Percentiles rank a stretch among this genome's conserved stretches.
Evolutionary conservation across 1,140 invertebrate species (phyloP).

Genomic region (Hyposmocoma kahamanoa): DNA sequence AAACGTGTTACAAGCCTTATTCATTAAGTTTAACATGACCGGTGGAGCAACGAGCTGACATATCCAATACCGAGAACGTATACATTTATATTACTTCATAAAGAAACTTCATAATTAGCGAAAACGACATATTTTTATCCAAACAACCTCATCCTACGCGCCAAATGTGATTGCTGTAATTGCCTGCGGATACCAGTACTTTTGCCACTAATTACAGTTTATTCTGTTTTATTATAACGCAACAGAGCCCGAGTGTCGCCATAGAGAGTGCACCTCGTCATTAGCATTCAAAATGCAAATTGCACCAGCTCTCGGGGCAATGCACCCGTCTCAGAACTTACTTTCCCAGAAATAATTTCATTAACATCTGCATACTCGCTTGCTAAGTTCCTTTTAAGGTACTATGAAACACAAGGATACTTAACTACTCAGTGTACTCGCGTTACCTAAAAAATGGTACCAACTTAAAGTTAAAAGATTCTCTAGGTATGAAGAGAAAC

Average conservation of each 20-base stretch:
- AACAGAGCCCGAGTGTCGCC: constrained; percentile 41
- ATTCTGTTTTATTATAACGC: constrained; percentile 52
- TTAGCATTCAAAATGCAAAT: constrained; percentile 67
- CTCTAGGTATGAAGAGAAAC: too few species aligned
- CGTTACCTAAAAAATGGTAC: too few species aligned
- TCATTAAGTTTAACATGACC: too few species aligned
- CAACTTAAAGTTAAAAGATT: too few species aligned
- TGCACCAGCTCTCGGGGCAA: constrained; percentile 45
- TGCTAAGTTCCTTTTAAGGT: constrained; percentile 17
- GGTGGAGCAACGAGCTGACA: too few species aligned
- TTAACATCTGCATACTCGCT: constrained; percentile 55
- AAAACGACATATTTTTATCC: neutral
- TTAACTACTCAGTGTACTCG: too few species aligned
- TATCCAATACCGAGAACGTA: neutral
- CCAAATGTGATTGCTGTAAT: neutral
- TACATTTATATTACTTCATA: neutral
- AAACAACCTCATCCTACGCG: neutral
- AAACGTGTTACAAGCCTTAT: too few species aligned
- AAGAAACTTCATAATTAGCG: neutral
- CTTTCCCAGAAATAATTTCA: constrained; percentile 66
- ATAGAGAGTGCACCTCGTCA: constrained; percentile 9
- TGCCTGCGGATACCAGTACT: neutral
- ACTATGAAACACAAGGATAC: neutral
- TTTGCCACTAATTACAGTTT: constrained; percentile 37
- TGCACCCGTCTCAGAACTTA: constrained; percentile 45